phyloP scores from a whole-genome alignment of 2,113 vertebrate genomes.

The Pedetes capensis region DNA sequence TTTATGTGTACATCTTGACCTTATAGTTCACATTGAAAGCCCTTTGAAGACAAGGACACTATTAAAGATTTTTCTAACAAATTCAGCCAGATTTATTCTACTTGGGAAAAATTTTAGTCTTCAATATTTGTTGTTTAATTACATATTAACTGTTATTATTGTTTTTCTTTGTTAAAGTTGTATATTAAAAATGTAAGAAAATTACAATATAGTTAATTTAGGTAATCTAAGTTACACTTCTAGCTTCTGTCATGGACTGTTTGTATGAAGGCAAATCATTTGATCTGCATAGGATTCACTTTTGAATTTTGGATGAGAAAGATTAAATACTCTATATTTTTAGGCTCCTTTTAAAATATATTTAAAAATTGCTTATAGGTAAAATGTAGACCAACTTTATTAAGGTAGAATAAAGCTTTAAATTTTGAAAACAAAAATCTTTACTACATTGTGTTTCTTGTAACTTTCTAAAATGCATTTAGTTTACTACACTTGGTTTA shows the following conservation, averaged over 20 bases:
- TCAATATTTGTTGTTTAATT: constrained; percentile 23
- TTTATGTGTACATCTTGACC: neutral
- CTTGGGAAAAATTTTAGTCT: neutral
- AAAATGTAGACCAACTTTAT: neutral
- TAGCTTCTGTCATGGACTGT: neutral
- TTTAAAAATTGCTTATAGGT: neutral
- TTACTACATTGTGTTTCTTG: constrained; percentile 14
- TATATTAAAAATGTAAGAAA: constrained; percentile 17
- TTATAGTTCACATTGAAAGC: constrained; percentile 13
- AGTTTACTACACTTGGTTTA: constrained; percentile 65
- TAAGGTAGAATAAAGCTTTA: constrained; percentile 30
- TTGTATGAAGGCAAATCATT: neutral
- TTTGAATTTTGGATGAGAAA: constrained; percentile 43
- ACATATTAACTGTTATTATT: neutral
- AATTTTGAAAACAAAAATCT: constrained; percentile 45
- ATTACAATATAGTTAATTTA: neutral
- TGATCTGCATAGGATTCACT: neutral
- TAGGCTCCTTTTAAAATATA: neutral
- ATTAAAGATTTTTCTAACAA: constrained; percentile 33
- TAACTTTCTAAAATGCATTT: constrained; percentile 52
- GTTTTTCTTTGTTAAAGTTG: constrained; percentile 13
- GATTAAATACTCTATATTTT: constrained; percentile 25
- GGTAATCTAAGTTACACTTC: neutral
- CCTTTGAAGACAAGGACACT: neutral
- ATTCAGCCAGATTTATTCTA: constrained; percentile 17